A percentile compares a stretch with the other conserved stretches of the same genome.
Evolutionary conservation across 2,113 vertebrate species (phyloP).

Genomic region (Scalopus aquaticus): DNA sequence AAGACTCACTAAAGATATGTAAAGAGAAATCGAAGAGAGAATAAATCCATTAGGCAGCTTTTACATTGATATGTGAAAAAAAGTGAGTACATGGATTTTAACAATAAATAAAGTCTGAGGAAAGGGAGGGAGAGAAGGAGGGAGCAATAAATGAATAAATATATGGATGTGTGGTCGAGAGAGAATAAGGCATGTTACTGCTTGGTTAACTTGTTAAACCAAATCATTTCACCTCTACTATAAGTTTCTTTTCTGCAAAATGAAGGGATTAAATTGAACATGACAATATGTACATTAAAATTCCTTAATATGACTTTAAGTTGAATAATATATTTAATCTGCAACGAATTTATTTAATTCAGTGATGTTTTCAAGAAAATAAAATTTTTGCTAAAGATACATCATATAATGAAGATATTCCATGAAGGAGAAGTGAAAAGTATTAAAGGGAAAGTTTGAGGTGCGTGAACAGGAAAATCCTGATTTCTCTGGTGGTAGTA

Average conservation of each 20-base stretch:
- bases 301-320: background rate
- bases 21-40: background rate
- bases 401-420: background rate
- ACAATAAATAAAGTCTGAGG: background rate
- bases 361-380: background rate
- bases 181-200: background rate
- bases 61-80: background rate
- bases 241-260: background rate
- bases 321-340: constrained; percentile 1
- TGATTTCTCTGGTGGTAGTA: background rate
- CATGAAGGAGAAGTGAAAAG: background rate
- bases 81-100: background rate
- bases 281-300: background rate
- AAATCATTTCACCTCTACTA: background rate
- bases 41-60: background rate
- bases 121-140: background rate
- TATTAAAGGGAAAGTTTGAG: background rate
- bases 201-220: background rate
- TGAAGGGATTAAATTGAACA: background rate
- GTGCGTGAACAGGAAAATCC: background rate
- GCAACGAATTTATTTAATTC: background rate
- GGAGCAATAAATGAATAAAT: background rate
- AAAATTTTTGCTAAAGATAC: background rate
- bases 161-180: background rate
- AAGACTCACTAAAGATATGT: background rate